A percentile compares a stretch with the other conserved stretches of the same genome.
phyloP scores from a whole-genome alignment of 2,888 invertebrate species.

The Pocota personata region DNA sequence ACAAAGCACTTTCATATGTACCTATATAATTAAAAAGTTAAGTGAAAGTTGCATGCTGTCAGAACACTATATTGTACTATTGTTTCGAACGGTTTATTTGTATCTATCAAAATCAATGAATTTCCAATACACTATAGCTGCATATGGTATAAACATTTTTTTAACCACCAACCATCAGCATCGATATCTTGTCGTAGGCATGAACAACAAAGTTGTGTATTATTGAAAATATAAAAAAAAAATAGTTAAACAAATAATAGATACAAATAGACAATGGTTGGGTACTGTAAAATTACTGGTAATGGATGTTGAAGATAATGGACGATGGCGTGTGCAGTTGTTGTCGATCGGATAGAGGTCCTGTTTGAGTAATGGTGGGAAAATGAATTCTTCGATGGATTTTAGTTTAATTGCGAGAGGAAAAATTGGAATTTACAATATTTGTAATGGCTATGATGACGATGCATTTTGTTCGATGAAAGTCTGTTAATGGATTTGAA shows the following conservation, averaged over 20 bases:
- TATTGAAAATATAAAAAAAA: slow-evolving; percentile 39
- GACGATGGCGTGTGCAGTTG: slow-evolving; percentile 32
- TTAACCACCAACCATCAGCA: neutral
- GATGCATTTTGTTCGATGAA: slow-evolving; percentile 24
- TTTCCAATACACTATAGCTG: slow-evolving; percentile 37
- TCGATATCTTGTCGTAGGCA: neutral
- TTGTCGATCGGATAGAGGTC: neutral
- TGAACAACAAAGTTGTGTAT: slow-evolving; percentile 29
- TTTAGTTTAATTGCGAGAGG: slow-evolving; percentile 37
- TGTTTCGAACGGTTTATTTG: slow-evolving; percentile 42
- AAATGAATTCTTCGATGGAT: slow-evolving; percentile 49
- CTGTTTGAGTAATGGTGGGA: slow-evolving; percentile 46
- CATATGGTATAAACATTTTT: neutral
- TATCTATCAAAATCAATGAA: slow-evolving; percentile 67
- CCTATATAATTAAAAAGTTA: slow-evolving; percentile 80
- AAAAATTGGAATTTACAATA: slow-evolving; percentile 5
- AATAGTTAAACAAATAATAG: slow-evolving; percentile 64
- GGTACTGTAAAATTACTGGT: slow-evolving; percentile 59
- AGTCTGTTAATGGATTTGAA: slow-evolving; percentile 54
- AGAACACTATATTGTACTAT: slow-evolving; percentile 11
- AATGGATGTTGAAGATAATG: slow-evolving; percentile 66
- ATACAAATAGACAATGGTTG: slow-evolving; percentile 58
- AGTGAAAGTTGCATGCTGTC: slow-evolving; percentile 76
- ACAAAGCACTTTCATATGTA: neutral
- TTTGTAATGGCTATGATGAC: slow-evolving; percentile 31